These are phyloP conservation scores for Drosophila subquinaria DNA, from an alignment of 2,888 invertebrate species.

Conservation along the genomic window DNA sequence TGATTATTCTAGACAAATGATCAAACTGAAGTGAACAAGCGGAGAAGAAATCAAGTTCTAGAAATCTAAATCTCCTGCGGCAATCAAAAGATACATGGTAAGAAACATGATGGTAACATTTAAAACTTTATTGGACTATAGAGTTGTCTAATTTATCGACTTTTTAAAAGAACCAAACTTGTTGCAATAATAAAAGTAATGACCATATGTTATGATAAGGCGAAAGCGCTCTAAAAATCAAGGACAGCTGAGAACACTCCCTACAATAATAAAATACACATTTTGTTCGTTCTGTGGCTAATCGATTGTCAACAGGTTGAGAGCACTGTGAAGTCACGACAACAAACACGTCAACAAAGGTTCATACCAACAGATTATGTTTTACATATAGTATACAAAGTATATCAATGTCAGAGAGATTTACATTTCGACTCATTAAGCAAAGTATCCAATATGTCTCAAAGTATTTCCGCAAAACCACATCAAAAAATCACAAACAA, in stretches of 20 bases:
- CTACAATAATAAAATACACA: not conserved
- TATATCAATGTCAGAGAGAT: conserved; percentile 50
- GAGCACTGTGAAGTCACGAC: conserved; percentile 31
- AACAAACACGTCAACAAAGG: conserved; percentile 15
- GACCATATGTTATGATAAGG: not conserved
- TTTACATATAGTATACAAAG: conserved; percentile 50
- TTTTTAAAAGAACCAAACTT: not conserved
- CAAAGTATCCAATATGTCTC: conserved; percentile 41
- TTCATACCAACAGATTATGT: conserved; percentile 32
- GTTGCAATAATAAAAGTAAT: not conserved
- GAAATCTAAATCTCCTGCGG: not conserved
- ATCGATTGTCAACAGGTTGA: conserved; percentile 41
- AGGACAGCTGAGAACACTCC: not conserved
- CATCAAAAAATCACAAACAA: conserved; percentile 31
- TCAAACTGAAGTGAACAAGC: not conserved
- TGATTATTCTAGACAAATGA: not conserved
- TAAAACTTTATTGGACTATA: not conserved
- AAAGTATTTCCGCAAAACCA: conserved; percentile 52
- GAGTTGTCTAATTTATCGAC: not conserved
- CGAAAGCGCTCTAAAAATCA: conserved; percentile 9
- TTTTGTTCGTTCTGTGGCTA: conserved; percentile 31
- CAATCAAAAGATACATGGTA: not conserved
- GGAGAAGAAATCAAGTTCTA: not conserved
- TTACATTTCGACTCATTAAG: conserved; percentile 31
- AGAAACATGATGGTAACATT: no score